Percentiles rank a stretch among this genome's conserved stretches.
Conservation (phyloP, 2,113 vertebrate genomes). For the Coturnix japonica region DNA sequence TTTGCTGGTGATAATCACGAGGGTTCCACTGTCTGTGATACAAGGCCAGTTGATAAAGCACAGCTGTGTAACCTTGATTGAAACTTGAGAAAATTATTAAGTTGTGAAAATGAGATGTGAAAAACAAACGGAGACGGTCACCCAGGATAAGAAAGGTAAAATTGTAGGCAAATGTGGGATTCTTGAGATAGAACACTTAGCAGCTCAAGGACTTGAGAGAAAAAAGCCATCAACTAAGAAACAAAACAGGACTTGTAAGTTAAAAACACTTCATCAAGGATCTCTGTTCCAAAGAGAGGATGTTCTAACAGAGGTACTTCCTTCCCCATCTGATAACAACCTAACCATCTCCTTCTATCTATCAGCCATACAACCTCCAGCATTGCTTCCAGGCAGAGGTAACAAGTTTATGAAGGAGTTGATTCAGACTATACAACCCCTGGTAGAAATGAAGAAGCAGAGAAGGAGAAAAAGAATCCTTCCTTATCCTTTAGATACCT, state of each 20-base stretch:
- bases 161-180: background rate
- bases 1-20: background rate
- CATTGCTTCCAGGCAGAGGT: background rate
- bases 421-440: background rate
- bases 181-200: background rate
- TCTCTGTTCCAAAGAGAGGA: background rate
- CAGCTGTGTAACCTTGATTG: conserved; percentile 10
- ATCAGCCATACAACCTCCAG: background rate
- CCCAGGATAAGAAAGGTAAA: background rate
- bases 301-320: background rate
- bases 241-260: background rate
- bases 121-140: background rate
- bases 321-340: background rate
- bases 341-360: background rate
- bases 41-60: background rate
- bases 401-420: background rate
- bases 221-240: background rate
- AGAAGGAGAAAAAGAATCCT: background rate
- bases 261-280: background rate
- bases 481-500: background rate
- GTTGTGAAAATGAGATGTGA: background rate
- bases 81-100: background rate
- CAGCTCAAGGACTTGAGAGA: background rate
- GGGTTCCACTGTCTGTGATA: background rate
- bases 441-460: background rate